Conservation (phyloP, 2,113 vertebrate species). For the Campylomormyrus tamandua region DNA sequence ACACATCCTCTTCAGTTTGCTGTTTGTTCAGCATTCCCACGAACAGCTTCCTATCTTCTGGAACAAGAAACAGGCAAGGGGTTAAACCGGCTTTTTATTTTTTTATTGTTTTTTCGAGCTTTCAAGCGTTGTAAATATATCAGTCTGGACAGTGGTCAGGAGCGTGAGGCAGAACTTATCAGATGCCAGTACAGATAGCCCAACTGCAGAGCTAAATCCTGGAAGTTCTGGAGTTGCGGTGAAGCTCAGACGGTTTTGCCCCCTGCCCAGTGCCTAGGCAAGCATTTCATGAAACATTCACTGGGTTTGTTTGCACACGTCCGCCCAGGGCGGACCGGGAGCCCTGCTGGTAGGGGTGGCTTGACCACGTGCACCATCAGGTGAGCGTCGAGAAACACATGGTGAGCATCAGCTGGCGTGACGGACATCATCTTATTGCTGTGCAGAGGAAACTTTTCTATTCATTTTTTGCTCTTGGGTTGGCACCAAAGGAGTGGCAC, state of each 20-base stretch:
- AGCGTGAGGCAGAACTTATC: not conserved
- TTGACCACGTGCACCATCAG: slow-evolving; percentile 19
- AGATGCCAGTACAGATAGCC: not conserved
- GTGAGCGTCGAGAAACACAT: not conserved
- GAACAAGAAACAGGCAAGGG: slow-evolving; percentile 46
- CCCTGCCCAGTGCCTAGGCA: slow-evolving; percentile 43
- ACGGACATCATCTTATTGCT: not conserved
- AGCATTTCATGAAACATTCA: slow-evolving; percentile 44
- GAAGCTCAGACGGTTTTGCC: slow-evolving; percentile 22
- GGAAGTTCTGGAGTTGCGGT: not conserved
- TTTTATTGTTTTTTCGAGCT: not conserved
- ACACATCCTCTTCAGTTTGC: slow-evolving; percentile 95
- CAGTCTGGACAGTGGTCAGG: not conserved
- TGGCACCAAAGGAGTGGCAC: not conserved
- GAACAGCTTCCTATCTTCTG: slow-evolving; percentile 88
- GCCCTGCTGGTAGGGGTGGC: slow-evolving; percentile 4
- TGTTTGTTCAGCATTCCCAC: slow-evolving; percentile 99
- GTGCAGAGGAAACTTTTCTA: not conserved
- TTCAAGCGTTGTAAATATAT: not conserved
- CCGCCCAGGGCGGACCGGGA: slow-evolving; percentile 26
- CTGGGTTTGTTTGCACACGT: slow-evolving; percentile 43
- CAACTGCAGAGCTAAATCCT: not conserved
- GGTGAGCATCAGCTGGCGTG: not conserved
- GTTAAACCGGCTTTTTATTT: slow-evolving; percentile 34
- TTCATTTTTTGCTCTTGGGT: not conserved